Evolutionary conservation across 2,888 invertebrate genomes (phyloP).

Genomic region (Clepsis dumicolana): DNA sequence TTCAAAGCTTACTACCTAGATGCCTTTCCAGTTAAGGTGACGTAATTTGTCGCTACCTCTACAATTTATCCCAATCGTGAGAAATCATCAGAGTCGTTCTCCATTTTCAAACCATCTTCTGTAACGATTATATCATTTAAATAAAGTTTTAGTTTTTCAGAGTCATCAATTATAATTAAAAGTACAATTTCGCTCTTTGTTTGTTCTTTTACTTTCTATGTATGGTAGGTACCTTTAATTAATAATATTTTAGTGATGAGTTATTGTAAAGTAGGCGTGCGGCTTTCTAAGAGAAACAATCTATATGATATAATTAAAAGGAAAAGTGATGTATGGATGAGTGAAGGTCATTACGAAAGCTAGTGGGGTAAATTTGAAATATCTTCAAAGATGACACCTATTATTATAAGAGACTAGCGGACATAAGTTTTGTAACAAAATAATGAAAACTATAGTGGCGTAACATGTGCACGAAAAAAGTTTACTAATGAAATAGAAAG

Average conservation of each 20-base stretch:
- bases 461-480: background rate
- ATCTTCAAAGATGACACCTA: no score
- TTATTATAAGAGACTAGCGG: no score
- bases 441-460: background rate
- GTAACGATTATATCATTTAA: conserved; percentile 35
- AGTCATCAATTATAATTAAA: conserved; percentile 42
- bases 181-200: conserved; percentile 33
- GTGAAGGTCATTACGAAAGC: background rate
- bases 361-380: background rate
- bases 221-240: conserved; percentile 27
- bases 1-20: conserved; percentile 29
- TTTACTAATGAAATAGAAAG: conserved; percentile 21
- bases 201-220: conserved; percentile 32
- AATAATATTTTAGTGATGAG: conserved; percentile 7
- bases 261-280: background rate
- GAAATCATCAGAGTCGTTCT: conserved; percentile 38
- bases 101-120: conserved; percentile 11
- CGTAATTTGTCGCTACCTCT: conserved; percentile 30
- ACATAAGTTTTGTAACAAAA: no score
- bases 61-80: conserved; percentile 35
- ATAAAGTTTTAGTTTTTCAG: conserved; percentile 25
- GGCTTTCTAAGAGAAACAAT: conserved; percentile 10
- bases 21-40: conserved; percentile 27
- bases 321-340: background rate
- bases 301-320: conserved; percentile 1